Conservation (phyloP, 2,888 invertebrate genomes). For the Nymphalis c-album region DNA sequence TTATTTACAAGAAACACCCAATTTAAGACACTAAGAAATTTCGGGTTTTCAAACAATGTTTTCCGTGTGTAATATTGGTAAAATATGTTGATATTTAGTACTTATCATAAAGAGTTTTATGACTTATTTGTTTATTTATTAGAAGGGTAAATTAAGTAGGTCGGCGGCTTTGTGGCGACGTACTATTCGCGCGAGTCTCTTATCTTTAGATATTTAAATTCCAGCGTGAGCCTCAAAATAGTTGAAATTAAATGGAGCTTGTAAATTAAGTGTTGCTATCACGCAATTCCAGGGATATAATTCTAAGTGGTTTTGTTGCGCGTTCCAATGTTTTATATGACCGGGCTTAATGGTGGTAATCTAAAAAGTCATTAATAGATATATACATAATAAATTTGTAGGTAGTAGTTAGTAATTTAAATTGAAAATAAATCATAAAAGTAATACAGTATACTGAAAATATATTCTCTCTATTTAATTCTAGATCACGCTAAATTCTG, state of each 20-base stretch:
- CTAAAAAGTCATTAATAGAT: slow-evolving; percentile 39
- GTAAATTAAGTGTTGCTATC: slow-evolving; percentile 80
- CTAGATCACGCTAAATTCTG: too few relatives aligned
- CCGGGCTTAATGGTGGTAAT: slow-evolving; percentile 54
- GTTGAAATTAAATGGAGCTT: slow-evolving; percentile 58
- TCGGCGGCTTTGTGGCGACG: slow-evolving; percentile 52
- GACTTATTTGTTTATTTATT: slow-evolving; percentile 48
- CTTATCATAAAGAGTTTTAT: not conserved
- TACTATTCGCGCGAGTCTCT: slow-evolving; percentile 75
- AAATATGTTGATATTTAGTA: too few relatives aligned
- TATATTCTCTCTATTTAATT: too few relatives aligned
- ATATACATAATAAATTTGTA: too few relatives aligned
- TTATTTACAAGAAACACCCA: too few relatives aligned
- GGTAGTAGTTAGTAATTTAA: too few relatives aligned
- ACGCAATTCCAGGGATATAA: slow-evolving; percentile 77
- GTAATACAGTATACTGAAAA: too few relatives aligned
- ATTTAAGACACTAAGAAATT: too few relatives aligned
- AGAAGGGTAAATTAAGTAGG: slow-evolving; percentile 65
- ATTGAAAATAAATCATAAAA: too few relatives aligned
- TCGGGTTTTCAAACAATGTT: too few relatives aligned
- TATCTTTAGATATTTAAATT: slow-evolving; percentile 69
- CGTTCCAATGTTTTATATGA: slow-evolving; percentile 66
- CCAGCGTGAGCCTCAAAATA: slow-evolving; percentile 55
- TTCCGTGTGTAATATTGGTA: too few relatives aligned
- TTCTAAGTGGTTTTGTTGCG: slow-evolving; percentile 71